phyloP scores from a whole-genome alignment of 2,113 vertebrate species.

The Merops nubicus region DNA sequence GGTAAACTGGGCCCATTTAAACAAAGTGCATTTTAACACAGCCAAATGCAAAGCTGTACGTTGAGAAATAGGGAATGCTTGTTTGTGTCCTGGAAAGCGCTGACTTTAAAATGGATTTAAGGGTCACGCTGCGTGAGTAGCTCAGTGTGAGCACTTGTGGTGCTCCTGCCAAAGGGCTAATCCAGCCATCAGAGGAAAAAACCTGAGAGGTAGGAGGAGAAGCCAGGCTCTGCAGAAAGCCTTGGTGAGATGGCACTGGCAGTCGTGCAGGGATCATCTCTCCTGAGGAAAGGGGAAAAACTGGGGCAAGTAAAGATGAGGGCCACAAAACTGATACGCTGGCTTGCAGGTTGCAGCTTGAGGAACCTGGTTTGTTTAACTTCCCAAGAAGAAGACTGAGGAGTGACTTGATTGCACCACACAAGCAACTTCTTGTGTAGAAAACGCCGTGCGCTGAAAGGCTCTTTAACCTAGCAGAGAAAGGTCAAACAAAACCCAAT shows the following conservation, averaged over 20 bases:
- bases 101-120: background rate
- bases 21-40: background rate
- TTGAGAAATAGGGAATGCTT: background rate
- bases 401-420: background rate
- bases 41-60: background rate
- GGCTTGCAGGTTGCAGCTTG: background rate
- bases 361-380: background rate
- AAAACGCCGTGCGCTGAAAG: background rate
- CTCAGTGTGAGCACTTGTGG: fast-evolving
- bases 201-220: background rate
- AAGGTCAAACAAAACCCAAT: constrained; percentile 22
- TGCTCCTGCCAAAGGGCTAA: background rate
- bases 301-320: background rate
- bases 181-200: background rate
- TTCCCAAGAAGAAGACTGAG: background rate
- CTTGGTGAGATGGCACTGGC: background rate
- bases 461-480: background rate
- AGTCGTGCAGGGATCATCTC: background rate
- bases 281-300: background rate
- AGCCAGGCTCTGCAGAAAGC: background rate
- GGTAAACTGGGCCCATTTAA: constrained; percentile 7
- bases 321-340: background rate
- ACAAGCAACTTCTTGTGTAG: background rate
- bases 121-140: background rate
- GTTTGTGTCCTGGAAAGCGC: background rate